phyloP scores from a whole-genome alignment of 2,797 vertebrate genomes.

The Sebastes kiyomatsui region DNA sequence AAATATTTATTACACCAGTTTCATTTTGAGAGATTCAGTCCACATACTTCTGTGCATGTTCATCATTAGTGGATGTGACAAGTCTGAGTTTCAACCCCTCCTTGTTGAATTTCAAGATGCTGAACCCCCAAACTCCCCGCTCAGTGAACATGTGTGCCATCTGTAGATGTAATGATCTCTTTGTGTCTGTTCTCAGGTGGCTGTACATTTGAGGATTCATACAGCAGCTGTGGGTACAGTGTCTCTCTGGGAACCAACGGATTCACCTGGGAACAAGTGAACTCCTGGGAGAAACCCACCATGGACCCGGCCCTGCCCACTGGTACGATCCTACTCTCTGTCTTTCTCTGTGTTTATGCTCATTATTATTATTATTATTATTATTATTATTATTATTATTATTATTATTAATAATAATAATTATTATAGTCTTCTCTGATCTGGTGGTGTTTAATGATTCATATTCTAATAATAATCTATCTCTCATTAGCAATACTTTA shows the following conservation, averaged over 20 bases:
- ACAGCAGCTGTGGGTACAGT: conserved; percentile 94
- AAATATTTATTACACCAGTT: neutral
- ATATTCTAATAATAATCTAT: no score
- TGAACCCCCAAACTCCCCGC: neutral
- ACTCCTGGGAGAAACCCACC: conserved; percentile 96
- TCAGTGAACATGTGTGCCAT: neutral
- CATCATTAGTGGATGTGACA: neutral
- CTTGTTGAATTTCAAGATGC: neutral
- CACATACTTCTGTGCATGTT: neutral
- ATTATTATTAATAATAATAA: no score
- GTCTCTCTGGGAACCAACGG: conserved; percentile 95
- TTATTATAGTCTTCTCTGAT: no score
- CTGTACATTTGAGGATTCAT: conserved; percentile 95
- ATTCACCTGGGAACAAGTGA: conserved; percentile 97
- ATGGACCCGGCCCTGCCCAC: conserved; percentile 92
- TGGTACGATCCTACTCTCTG: conserved; percentile 76
- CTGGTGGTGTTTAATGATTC: no score
- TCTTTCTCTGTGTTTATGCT: neutral
- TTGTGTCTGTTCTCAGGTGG: conserved; percentile 82
- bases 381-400: no score
- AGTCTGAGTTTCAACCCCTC: neutral
- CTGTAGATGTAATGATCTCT: neutral
- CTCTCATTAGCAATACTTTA: no score
- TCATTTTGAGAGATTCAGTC: neutral
- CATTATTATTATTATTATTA: no score